Conservation (phyloP, 2,113 vertebrate genomes). For the Vanacampus margaritifer region DNA sequence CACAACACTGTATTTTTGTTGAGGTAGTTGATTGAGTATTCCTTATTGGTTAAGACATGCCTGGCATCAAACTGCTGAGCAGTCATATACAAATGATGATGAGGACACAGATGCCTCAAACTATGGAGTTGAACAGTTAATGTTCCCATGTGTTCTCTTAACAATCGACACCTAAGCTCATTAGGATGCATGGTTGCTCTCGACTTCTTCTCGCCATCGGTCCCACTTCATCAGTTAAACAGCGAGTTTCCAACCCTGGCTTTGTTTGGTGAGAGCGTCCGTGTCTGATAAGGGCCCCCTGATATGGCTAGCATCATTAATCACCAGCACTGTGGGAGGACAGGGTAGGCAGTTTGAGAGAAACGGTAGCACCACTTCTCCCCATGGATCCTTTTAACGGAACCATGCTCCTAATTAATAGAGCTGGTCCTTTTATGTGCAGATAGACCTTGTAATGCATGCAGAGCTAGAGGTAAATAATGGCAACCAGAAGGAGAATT, state of each 20-base stretch:
- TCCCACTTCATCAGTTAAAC: slow-evolving; percentile 66
- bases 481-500: slow-evolving; percentile 3
- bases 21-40: neutral
- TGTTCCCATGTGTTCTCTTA: slow-evolving; percentile 10
- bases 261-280: slow-evolving; percentile 63
- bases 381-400: slow-evolving; percentile 43
- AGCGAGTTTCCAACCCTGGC: slow-evolving; percentile 51
- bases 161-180: slow-evolving; percentile 26
- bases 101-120: neutral
- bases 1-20: neutral
- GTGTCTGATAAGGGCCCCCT: slow-evolving; percentile 60
- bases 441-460: slow-evolving; percentile 30
- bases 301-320: slow-evolving; percentile 65
- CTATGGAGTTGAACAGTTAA: slow-evolving; percentile 23
- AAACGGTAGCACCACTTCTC: slow-evolving; percentile 33
- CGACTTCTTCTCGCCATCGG: slow-evolving; percentile 35
- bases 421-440: slow-evolving; percentile 24
- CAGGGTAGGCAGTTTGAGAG: slow-evolving; percentile 49
- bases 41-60: neutral
- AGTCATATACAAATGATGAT: neutral
- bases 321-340: slow-evolving; percentile 60
- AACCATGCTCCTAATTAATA: slow-evolving; percentile 47
- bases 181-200: slow-evolving; percentile 45
- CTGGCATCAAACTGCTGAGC: neutral
- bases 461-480: slow-evolving; percentile 34